phyloP scores from a whole-genome alignment of 2,888 invertebrate genomes.

The Lymantria monacha region DNA sequence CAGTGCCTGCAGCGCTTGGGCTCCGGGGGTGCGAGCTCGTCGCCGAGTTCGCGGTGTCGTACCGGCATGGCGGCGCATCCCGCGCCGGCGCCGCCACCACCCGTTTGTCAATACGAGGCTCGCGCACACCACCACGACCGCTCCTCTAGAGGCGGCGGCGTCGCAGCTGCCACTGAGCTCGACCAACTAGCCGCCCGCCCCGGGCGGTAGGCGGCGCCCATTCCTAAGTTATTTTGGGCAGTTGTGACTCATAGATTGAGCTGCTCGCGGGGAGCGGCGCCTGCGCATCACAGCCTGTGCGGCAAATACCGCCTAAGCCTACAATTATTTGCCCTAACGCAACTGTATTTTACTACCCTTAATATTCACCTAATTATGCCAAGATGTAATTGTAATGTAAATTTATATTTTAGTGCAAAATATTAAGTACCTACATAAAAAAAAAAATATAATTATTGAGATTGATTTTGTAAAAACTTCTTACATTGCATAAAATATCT shows the following conservation, averaged over 20 bases:
- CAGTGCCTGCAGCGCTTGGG: slow-evolving; percentile 96
- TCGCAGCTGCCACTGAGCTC: slow-evolving; percentile 78
- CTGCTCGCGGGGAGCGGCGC: slow-evolving; percentile 64
- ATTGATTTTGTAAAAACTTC: too few relatives aligned
- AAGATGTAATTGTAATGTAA: too few relatives aligned
- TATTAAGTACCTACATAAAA: too few relatives aligned
- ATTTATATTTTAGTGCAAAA: too few relatives aligned
- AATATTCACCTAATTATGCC: background rate
- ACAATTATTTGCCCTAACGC: slow-evolving; percentile 13
- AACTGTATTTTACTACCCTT: background rate
- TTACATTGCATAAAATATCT: too few relatives aligned
- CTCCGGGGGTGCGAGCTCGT: slow-evolving; percentile 85
- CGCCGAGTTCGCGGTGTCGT: slow-evolving; percentile 82
- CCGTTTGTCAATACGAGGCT: slow-evolving; percentile 61
- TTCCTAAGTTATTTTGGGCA: slow-evolving; percentile 73
- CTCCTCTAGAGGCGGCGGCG: slow-evolving; percentile 75
- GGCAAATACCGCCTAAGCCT: slow-evolving; percentile 51
- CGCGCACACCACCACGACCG: slow-evolving; percentile 66
- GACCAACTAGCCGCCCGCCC: slow-evolving; percentile 72
- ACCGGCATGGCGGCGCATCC: slow-evolving; percentile 83
- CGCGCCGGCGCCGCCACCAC: slow-evolving; percentile 77
- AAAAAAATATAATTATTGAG: too few relatives aligned
- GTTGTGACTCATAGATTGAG: slow-evolving; percentile 73
- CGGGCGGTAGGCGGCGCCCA: slow-evolving; percentile 81
- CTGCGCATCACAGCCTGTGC: slow-evolving; percentile 69